These are phyloP conservation scores for Microchirus variegatus DNA, from an alignment of 2,797 vertebrate species.

Conservation along the genomic window DNA sequence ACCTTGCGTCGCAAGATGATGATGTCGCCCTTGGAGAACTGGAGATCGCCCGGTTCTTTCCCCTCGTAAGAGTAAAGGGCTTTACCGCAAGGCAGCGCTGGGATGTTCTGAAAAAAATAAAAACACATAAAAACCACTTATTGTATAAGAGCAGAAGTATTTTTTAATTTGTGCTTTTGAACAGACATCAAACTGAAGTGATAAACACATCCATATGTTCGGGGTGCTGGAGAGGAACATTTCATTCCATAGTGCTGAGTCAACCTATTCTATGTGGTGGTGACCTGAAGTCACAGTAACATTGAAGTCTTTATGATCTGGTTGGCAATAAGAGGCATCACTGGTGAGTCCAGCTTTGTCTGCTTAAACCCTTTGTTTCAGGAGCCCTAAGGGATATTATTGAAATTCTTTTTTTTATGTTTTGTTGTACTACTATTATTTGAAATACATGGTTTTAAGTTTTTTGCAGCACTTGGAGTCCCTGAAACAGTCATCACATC, in stretches of 20 bases:
- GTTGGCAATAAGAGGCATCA: not conserved
- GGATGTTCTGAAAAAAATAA: slow-evolving; percentile 83
- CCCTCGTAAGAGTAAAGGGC: slow-evolving; percentile 96
- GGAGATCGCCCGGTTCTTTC: slow-evolving; percentile 96
- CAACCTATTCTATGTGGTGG: not conserved
- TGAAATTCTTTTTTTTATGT: no score
- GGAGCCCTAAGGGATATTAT: no score
- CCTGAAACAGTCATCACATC: no score
- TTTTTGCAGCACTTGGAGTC: no score
- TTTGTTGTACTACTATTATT: no score
- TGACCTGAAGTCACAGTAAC: not conserved
- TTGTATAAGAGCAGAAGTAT: not conserved
- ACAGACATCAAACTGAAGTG: slow-evolving; percentile 7
- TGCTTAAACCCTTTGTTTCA: not conserved
- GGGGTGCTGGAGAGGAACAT: not conserved
- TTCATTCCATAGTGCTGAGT: not conserved
- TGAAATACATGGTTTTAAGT: no score
- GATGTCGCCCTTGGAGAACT: slow-evolving; percentile 95
- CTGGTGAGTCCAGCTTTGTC: not conserved
- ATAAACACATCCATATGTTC: not conserved
- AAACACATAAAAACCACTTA: slow-evolving; percentile 7
- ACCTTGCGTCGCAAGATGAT: slow-evolving; percentile 94
- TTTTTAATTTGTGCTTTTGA: not conserved
- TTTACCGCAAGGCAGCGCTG: slow-evolving; percentile 93
- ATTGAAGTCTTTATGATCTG: not conserved